Percentiles rank a stretch among this genome's conserved stretches.
phyloP scores from a whole-genome alignment of 2,888 invertebrate genomes.

The Laspeyria flexula region DNA sequence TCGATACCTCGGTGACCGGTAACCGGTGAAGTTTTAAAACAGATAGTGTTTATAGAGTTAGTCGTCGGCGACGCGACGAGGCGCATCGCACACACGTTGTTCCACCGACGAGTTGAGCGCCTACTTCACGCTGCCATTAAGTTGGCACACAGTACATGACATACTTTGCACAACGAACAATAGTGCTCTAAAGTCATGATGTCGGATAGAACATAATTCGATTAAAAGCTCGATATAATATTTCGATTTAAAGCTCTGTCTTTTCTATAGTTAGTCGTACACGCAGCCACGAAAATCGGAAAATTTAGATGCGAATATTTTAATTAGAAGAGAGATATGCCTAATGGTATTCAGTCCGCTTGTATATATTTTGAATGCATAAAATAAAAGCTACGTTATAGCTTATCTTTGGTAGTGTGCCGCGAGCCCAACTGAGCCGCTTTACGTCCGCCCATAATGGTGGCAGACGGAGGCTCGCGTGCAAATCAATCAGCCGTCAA shows the following conservation, averaged over 20 bases:
- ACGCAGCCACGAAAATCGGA: no score
- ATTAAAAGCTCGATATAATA: no score
- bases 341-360: no score
- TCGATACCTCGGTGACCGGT: no score
- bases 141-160: neutral
- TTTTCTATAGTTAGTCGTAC: no score
- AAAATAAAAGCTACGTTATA: no score
- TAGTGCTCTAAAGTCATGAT: no score
- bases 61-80: neutral
- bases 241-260: no score
- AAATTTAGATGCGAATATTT: no score
- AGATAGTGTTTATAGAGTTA: conserved; percentile 3
- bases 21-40: conserved; percentile 1
- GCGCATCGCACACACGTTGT: neutral
- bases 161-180: neutral
- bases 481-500: conserved; percentile 38
- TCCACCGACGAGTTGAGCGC: neutral
- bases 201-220: no score
- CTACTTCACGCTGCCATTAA: neutral
- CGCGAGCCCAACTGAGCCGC: neutral
- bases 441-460: conserved; percentile 3
- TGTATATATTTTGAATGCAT: no score
- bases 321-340: no score
- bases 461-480: conserved; percentile 32
- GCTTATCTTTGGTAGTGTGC: neutral